Base-by-base conservation (phyloP, 1,140 invertebrate species). In the Dreissena rostriformis region DNA sequence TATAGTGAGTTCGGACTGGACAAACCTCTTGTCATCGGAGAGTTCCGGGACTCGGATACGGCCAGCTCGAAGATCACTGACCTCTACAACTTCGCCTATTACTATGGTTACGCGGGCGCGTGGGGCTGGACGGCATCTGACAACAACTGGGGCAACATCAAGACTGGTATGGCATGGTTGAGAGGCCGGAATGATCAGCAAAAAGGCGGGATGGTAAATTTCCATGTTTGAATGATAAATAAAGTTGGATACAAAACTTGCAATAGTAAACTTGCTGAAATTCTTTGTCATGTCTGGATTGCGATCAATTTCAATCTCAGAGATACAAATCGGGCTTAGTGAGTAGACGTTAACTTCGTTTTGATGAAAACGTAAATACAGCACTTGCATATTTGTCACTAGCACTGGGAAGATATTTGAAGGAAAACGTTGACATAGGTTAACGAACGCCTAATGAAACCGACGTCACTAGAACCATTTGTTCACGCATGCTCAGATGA, bases 1-100 rank as follows among this genome's bases (percentile, higher is more conserved):
- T 85, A 85, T 19, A 55, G 53, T n/a, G 88, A 88, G 17, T 94
- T 91, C 80, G 82, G 84, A 15, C 86, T 93, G 1, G 85, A 91
- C 78, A 94, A 94, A 76, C 94, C 93, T 0, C 74, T 93, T 17
- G 88, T 94, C 8, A 92, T 94, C 28, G 93, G 93, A 17, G 94
- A 94, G 85, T 94, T 92, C 75, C 81, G 87, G 2, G 76, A 90
- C 6, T 84, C 86, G 53, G 90, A 91, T 61, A 88, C 90, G 14
- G 88, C 71, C 19, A 89, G 90, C 0, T 90, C 88, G 81, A 84
- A 79, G 17, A 88, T 91, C 14, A 86, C 87, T 52, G 81, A 91
- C 29, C 81, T 93, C 28, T 93, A 90, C 80, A 87, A 90, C 49
- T 91, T 91, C 72, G 89, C 88, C 15, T 94, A 94, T 82, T 88